Evolutionary conservation across 2,888 invertebrate species (phyloP), one percentile per base, ranked within the genome.

Genomic region (Crossocerus cetratus): DNA sequence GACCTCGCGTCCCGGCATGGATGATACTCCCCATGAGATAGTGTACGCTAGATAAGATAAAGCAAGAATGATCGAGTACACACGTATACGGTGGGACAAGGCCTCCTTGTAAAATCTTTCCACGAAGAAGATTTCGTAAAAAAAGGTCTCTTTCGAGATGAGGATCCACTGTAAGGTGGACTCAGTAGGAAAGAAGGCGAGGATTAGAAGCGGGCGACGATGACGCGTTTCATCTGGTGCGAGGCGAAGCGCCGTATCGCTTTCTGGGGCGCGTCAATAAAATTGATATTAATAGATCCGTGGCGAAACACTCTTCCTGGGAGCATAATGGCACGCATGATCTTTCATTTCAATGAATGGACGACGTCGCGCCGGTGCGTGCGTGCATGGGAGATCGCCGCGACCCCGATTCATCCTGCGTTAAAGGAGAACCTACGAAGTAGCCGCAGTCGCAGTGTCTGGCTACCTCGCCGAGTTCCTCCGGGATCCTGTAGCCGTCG

Each of bases 231-330:
- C 69, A 21, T 21, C 16, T 20, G 16, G n/a, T 49, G 21, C n/a
- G 42, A 20, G 43, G 8, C 13, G 49, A 49, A 49, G n/a, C 11
- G 63, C 3, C 60, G 44, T 55, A 16, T 65, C 43, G 32, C 11
- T 23, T 54, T 56, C 23, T 13, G 21, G 45, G 57, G 63, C 61
- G 62, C 22, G 53, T 60, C 74, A 22, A 60, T 67, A 65, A 69
- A 69, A 76, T 74, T 69, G 74, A 67, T 76, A 69, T 76, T 76
- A 69, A 76, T 67, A 60, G 69, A 74, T 45, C 32, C 14, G 42
- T 42, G 54, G 53, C 21, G 45, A 59, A 44, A 62, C 45, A 16
- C 22, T 16, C 18, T 55, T 23, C 56, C 60, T 60, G 55, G 64
- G 66, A 61, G 59, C 4, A 18, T 55, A 45, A 23, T 65, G 22